Base-by-base conservation (phyloP, 2,113 vertebrate genomes). In the Rhagologus leucostigma region DNA sequence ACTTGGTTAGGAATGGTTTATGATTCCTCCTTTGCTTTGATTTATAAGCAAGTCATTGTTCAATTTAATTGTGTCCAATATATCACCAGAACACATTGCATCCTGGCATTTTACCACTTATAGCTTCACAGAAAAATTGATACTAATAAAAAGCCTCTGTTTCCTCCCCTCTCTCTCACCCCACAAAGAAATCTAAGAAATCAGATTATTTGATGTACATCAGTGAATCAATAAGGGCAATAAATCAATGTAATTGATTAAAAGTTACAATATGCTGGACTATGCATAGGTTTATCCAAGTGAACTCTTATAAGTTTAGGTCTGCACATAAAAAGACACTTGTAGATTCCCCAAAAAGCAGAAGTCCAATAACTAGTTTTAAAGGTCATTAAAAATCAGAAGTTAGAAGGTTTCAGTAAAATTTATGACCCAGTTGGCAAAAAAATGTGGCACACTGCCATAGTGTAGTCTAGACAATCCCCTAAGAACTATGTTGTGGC, bases 21-120 rank as follows among this genome's bases (percentile, higher is more conserved):
- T 77, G 78, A 87, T 93, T 96, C 82, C 94, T 96, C 87, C 85
- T 95, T 96, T 95, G 49, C 67, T 96, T 92, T 98, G 96, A 98
- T 97, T 98, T 97, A 98, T 97, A 95, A 92, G 30, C 32, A 95
- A 97, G 95, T 87, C 94, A 94, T 96, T 96, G 97, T 96, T 98
- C 97, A 97, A 93, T 94, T 94, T 96, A 97, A 98, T 97, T 94
- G 88, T 73, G 74, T 68, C 83, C 93, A 73, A 96, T 98, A 93
- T 65, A 97, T 98, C 97, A 97, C 75, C 41, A 73, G 84, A 94
- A 94, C 75, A 89, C 44, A 67, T 49, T 87, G 86, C 65, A 94
- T 95, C 84, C 87, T 90, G 91, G 74, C 68, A 95, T 97, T 96
- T 96, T 93, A 94, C 84, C 96, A 96, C 97, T 97, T 95, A 90